Evolutionary conservation across 2,797 vertebrate genomes (phyloP).

Genomic region (Gallinago stenura): DNA sequence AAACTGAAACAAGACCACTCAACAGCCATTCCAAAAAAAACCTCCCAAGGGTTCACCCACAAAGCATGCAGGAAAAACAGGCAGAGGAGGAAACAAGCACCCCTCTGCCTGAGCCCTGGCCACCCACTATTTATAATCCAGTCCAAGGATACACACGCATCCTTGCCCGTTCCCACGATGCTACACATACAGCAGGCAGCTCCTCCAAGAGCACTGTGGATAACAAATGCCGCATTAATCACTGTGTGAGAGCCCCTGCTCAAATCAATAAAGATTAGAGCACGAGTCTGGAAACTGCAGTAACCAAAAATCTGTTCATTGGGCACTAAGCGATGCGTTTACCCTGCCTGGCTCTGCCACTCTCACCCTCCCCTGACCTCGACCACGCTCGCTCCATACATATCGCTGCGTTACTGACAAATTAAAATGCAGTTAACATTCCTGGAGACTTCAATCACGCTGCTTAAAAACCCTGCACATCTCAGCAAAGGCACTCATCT

Average conservation of each 20-base stretch:
- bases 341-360: neutral
- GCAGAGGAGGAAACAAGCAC: neutral
- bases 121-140: accelerated
- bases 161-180: neutral
- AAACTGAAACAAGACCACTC: neutral
- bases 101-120: neutral
- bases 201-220: neutral
- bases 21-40: neutral
- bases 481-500: constrained; percentile 59
- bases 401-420: neutral
- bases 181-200: neutral
- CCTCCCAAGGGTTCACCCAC: neutral
- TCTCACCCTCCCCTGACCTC: constrained; percentile 34
- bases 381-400: neutral
- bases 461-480: constrained; percentile 11
- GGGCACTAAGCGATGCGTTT: neutral
- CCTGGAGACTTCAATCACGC: constrained; percentile 44
- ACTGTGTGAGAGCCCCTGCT: neutral
- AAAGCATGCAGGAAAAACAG: neutral
- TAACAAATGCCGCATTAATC: neutral
- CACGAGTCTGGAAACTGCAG: neutral
- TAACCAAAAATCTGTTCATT: neutral
- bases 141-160: neutral
- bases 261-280: constrained; percentile 13
- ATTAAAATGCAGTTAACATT: constrained; percentile 60